Base-by-base conservation (phyloP, 2,888 invertebrate genomes). In the Isotomurus palustris region DNA sequence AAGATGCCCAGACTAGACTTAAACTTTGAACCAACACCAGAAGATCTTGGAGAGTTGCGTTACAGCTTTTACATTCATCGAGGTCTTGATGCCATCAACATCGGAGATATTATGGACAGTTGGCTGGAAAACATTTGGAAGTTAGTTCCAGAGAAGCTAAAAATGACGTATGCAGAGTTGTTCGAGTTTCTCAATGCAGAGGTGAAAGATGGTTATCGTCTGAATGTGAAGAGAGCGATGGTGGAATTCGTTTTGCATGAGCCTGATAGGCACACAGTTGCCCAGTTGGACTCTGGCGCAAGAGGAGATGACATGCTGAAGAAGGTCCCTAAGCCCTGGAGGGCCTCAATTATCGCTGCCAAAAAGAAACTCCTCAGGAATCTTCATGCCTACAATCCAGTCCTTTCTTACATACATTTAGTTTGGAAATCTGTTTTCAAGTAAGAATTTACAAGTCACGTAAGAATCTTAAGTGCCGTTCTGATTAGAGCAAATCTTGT, bases 31-130 rank as follows among this genome's bases (percentile, higher is more conserved):
- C 67, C 67, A 1, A 64, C 55, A 10, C 49, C 56, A 25, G 53
- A 63, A 24, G 69, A 69, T 41, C 47, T 67, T n/a, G 67, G 66
- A 19, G 72, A 73, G 4, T 72, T 78, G 72, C 81, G 91, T 63
- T 94, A 94, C 76, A 90, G 91, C 74, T 91, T 91, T 75, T 95
- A 92, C 72, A 83, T 94, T 47, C 85, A 86, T 71, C 86, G 91
- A 74, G 94, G 93, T 0, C 87, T 94, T 43, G 92, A 92, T 73
- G 91, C 91, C 2, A 84, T 87, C 63, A 87, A 92, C 73, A 89
- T 94, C 0, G 87, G 91, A 0, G 87, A 91, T 1, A 80, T 94
- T 73, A 88, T 88, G 72, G 81, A 82, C 55, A 80, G 80, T 71
- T 84, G 89, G 73, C 78, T 93, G 58, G 78, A 76, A 40, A 75